phyloP scores from a whole-genome alignment of 2,888 invertebrate genomes.

The Creontiades dilutus region DNA sequence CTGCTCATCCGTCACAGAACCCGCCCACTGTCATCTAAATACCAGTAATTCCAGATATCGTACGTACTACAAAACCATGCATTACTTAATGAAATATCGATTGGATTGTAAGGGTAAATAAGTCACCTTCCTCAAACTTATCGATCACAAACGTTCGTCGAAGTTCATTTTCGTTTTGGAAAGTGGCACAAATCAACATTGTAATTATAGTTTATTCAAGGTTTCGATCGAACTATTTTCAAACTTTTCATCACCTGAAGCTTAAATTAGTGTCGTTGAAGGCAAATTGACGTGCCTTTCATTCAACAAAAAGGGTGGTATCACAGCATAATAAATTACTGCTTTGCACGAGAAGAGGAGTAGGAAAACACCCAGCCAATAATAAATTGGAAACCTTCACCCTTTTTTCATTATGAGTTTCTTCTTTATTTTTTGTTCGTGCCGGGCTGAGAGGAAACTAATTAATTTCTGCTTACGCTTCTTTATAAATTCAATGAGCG shows the following conservation, averaged over 20 bases:
- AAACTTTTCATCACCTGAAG: background rate
- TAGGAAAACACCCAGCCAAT: slow-evolving; percentile 12
- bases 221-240: no score
- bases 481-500: slow-evolving; percentile 61
- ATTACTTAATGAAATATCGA: no score
- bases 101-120: no score
- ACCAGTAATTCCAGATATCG: no score
- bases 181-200: no score
- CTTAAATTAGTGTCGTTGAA: background rate
- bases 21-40: no score
- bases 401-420: slow-evolving; percentile 47
- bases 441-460: slow-evolving; percentile 28
- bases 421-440: slow-evolving; percentile 40
- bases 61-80: no score
- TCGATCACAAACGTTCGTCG: no score
- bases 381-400: slow-evolving; percentile 54
- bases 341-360: background rate
- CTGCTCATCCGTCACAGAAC: no score
- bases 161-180: no score
- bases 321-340: slow-evolving; percentile 20
- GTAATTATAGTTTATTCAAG: no score
- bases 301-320: background rate
- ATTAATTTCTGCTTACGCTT: slow-evolving; percentile 60
- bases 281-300: background rate
- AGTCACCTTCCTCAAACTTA: no score